phyloP scores from a whole-genome alignment of 37 sponge, comb jelly and placozoan genomes.

The Lycopodina hypogea region DNA sequence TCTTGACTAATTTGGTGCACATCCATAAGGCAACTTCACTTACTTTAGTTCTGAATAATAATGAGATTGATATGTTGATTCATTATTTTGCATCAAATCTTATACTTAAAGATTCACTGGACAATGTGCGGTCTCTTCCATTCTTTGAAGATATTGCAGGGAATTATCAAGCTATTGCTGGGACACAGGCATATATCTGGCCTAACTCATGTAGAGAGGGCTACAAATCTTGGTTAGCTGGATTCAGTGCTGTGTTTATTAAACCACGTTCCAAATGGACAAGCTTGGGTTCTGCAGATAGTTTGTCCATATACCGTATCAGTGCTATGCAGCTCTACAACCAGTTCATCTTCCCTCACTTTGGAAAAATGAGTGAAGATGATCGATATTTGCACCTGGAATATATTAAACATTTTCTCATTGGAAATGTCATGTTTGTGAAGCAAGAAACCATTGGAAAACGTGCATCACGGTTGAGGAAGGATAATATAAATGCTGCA shows the following conservation, averaged over 20 bases:
- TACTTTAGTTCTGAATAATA: neutral
- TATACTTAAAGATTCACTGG: neutral
- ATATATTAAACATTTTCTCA: slow-evolving; percentile 41
- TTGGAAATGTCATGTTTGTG: neutral
- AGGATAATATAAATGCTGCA: neutral
- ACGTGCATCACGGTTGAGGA: neutral
- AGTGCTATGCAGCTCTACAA: slow-evolving; percentile 22
- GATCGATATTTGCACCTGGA: slow-evolving; percentile 39
- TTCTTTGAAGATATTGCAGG: slow-evolving; percentile 43
- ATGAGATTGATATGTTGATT: slow-evolving; percentile 8
- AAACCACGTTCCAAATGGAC: slow-evolving; percentile 31
- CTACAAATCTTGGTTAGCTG: slow-evolving; percentile 20
- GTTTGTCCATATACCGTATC: slow-evolving; percentile 14
- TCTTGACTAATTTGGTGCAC: slow-evolving; percentile 17
- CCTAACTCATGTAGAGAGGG: slow-evolving; percentile 13
- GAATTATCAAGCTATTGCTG: neutral
- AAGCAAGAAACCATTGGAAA: neutral
- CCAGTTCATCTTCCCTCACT: slow-evolving; percentile 36
- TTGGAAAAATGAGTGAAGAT: slow-evolving; percentile 25
- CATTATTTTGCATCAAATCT: slow-evolving; percentile 19
- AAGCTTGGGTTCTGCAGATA: neutral
- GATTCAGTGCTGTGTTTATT: slow-evolving; percentile 25
- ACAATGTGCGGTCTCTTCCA: slow-evolving; percentile 32
- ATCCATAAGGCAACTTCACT: neutral
- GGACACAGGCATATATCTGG: slow-evolving; percentile 35